Percentiles rank a stretch among this genome's conserved stretches.
Conservation (phyloP, 2,797 vertebrate species). For the Masticophis lateralis region DNA sequence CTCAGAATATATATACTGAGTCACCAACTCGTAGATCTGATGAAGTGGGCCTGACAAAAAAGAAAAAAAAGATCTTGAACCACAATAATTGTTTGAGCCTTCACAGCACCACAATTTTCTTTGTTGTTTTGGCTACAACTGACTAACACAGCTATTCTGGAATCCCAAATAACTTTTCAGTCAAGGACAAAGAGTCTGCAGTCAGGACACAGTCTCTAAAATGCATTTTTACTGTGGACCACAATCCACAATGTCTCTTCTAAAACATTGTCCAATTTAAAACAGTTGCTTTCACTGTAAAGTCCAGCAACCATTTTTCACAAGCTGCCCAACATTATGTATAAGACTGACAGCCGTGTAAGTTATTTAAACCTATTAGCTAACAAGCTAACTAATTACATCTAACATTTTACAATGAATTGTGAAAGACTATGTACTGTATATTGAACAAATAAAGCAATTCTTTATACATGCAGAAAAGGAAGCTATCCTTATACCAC, state of each 20-base stretch:
- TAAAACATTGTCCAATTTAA: not conserved
- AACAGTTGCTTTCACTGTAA: not conserved
- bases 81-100: not conserved
- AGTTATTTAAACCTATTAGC: not conserved
- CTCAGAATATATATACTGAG: not conserved
- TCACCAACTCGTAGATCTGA: not conserved
- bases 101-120: not conserved
- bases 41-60: not conserved
- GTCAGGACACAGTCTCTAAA: not conserved
- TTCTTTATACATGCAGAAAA: not conserved
- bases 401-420: not conserved
- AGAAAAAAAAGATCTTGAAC: not conserved
- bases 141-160: not conserved
- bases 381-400: not conserved
- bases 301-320: not conserved
- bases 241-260: not conserved
- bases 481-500: not conserved
- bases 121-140: not conserved
- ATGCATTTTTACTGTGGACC: not conserved
- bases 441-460: not conserved
- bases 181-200: not conserved
- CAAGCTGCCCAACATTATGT: not conserved
- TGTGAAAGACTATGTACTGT: not conserved
- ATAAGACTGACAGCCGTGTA: not conserved
- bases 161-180: not conserved